Evolutionary conservation across 2,888 invertebrate species (phyloP), one percentile per base, ranked within the genome.

Genomic region (Microctonus aethiopoides): DNA sequence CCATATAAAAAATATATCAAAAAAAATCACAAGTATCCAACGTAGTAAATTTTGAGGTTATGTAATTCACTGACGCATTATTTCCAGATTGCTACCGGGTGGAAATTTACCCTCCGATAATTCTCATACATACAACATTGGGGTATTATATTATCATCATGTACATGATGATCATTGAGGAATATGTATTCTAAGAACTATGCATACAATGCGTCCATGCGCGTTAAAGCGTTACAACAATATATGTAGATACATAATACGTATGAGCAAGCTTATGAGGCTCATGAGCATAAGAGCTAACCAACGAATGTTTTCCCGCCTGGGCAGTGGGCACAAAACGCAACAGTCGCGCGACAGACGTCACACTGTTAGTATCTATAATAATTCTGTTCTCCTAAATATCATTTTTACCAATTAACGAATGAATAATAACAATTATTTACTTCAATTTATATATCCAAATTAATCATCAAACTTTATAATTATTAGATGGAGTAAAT

Each of bases 341-440:
- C 81, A 82, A 81, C 82, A 82, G 82, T 82, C 81, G 81, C 78
- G 79, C 79, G 76, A 71, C 77, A 74, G 76, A 77, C 78, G 76
- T 78, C 75, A 79, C 74, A 73, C 73, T 69, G 78, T 72, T 74
- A 62, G 46, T 56, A 54, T 77, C 68, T 22, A 3, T 2, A 2
- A n/a, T 36, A 56, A 36, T 56, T 11, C 3, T 24, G 3, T 20
- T 46, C 0, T 24, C 5, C 9, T n/a, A 26, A 26, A 4, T n/a
- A 46, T 62, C 61, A 24, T 26, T n/a, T 60, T 13, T 13, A 10
- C 13, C 29, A 29, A 29, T 29, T 29, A 29, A 5, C n/a, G n/a
- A 29, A 5, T 29, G 7, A 29, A 7, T 29, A 29, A 29, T 29
- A 5, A n/a, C n/a, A n/a, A 29, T 3, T 5, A 5, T 29, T 5